A percentile compares a stretch with the other conserved stretches of the same genome.
These are phyloP conservation scores for Conger conger DNA, from an alignment of 2,113 vertebrate species.

Conservation along the genomic window DNA sequence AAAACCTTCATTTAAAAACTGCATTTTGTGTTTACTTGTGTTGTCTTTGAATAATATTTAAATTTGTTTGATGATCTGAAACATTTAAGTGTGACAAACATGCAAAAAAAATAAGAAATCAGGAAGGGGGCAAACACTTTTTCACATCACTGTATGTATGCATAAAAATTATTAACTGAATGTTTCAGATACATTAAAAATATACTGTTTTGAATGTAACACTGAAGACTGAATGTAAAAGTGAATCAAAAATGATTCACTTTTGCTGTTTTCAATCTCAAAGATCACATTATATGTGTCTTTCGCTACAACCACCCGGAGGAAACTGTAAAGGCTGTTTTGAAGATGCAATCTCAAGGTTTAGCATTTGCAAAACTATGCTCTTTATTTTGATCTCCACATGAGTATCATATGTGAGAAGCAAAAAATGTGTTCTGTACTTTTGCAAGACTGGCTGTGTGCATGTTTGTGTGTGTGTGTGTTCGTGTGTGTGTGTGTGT, in stretches of 20 bases:
- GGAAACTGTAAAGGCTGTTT: not conserved
- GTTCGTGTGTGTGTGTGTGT: too few species aligned
- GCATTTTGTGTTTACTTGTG: too few species aligned
- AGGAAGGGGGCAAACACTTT: too few species aligned
- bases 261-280: not conserved
- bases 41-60: too few species aligned
- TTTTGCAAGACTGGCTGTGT: not conserved
- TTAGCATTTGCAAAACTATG: not conserved
- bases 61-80: too few species aligned
- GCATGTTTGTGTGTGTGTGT: not conserved
- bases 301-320: not conserved
- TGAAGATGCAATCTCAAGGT: not conserved
- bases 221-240: not conserved
- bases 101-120: too few species aligned
- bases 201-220: not conserved
- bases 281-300: not conserved
- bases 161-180: not conserved
- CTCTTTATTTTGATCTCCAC: not conserved
- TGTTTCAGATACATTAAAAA: not conserved
- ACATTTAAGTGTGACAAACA: too few species aligned
- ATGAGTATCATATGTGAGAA: not conserved
- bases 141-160: too few species aligned
- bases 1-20: too few species aligned
- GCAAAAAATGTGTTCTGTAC: not conserved
- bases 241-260: not conserved